Evolutionary conservation across 2,888 invertebrate genomes (phyloP).

Genomic region (Imbricaverruca yamaguchii): DNA sequence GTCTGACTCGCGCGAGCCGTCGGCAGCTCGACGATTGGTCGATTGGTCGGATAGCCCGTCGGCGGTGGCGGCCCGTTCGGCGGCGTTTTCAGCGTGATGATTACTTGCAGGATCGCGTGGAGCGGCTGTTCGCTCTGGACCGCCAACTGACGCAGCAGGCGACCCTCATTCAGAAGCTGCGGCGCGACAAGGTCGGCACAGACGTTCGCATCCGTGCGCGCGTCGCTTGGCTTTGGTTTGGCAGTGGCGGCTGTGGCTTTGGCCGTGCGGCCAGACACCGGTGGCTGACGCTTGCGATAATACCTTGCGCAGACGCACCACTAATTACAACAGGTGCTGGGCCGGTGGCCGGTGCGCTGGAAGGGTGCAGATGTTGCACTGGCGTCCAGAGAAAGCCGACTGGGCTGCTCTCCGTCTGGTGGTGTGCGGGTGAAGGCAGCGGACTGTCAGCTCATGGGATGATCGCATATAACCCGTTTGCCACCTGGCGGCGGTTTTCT

Average conservation of each 20-base stretch:
- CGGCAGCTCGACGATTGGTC: no score
- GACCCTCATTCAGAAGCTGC: neutral
- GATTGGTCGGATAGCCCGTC: no score
- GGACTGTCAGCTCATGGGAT: no score
- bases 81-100: neutral
- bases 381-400: no score
- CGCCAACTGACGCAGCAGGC: neutral
- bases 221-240: neutral
- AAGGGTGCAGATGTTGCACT: no score
- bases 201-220: neutral
- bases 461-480: no score
- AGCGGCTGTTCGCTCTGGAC: slow-evolving; percentile 19
- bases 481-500: no score
- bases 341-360: neutral
- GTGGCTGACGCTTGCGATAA: neutral
- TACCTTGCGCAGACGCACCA: neutral
- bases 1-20: no score
- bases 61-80: no score
- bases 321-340: neutral
- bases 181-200: neutral
- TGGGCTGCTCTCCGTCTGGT: no score
- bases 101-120: slow-evolving; percentile 1
- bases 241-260: neutral
- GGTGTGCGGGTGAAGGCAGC: no score
- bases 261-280: neutral